A percentile compares a stretch with the other conserved stretches of the same genome.
phyloP scores from a whole-genome alignment of 2,113 vertebrate species.

The Melanocharis versteri region DNA sequence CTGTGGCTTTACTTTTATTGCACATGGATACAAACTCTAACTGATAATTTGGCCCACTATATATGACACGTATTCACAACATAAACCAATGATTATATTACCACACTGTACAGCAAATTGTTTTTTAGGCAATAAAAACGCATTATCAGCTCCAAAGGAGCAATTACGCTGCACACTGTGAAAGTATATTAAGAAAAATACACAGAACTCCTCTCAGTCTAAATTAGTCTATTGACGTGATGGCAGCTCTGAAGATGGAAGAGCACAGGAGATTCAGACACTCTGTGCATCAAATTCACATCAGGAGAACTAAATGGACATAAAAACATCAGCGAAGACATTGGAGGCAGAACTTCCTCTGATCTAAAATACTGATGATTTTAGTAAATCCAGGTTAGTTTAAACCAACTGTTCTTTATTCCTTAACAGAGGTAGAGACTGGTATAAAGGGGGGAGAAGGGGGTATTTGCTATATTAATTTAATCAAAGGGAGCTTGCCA shows the following conservation, averaged over 20 bases:
- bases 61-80: neutral
- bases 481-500: neutral
- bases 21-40: neutral
- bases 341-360: neutral
- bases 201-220: neutral
- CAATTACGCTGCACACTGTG: slow-evolving; percentile 58
- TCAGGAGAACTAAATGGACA: neutral
- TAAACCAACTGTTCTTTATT: neutral
- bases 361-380: neutral
- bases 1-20: neutral
- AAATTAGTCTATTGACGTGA: slow-evolving; percentile 1
- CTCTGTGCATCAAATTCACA: neutral
- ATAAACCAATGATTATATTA: slow-evolving; percentile 26
- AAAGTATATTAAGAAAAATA: slow-evolving; percentile 53
- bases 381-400: neutral
- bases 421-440: neutral
- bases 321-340: neutral
- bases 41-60: neutral
- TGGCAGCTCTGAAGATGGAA: slow-evolving; percentile 21
- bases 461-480: neutral
- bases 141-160: slow-evolving; percentile 64
- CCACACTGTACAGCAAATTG: neutral
- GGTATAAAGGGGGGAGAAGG: rapidly evolving
- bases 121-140: slow-evolving; percentile 20
- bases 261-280: neutral